These are phyloP conservation scores for Ganaspis sp. DNA, from an alignment of 1,140 invertebrate genomes.

Conservation along the genomic window DNA sequence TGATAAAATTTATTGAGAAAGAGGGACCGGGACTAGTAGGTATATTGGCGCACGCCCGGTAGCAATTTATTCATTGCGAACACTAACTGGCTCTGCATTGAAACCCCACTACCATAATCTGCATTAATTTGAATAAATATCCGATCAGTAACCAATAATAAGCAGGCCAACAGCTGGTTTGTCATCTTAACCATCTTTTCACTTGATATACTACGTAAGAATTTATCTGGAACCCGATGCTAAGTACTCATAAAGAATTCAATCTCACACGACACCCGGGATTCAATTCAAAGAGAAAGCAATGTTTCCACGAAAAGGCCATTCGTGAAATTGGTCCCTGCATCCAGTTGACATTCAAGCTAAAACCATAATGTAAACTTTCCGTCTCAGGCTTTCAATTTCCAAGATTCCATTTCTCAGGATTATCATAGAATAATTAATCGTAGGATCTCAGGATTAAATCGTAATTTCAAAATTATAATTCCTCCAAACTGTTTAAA, in stretches of 20 bases:
- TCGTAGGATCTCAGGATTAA: too few species aligned
- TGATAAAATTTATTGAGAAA: conserved; percentile 2
- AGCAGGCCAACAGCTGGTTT: conserved; percentile 72
- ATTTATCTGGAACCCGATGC: conserved; percentile 27
- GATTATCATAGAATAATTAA: too few species aligned
- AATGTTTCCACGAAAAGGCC: too few species aligned
- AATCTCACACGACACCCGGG: neutral
- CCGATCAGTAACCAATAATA: conserved; percentile 77
- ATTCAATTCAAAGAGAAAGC: too few species aligned
- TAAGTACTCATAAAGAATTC: neutral
- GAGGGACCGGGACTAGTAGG: conserved; percentile 59
- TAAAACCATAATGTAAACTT: too few species aligned
- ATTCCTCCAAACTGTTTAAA: too few species aligned
- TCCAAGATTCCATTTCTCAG: too few species aligned
- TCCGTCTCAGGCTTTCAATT: too few species aligned
- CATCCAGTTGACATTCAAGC: too few species aligned
- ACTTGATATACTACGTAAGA: conserved; percentile 58
- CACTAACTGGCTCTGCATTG: conserved; percentile 74
- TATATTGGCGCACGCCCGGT: conserved; percentile 73
- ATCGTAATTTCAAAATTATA: too few species aligned
- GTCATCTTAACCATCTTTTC: conserved; percentile 70
- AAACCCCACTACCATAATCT: conserved; percentile 74
- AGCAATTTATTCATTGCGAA: conserved; percentile 77
- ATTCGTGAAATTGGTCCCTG: too few species aligned
- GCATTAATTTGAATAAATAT: conserved; percentile 78